Conservation (phyloP, 2,113 vertebrate species). For the Anseranas semipalmata region DNA sequence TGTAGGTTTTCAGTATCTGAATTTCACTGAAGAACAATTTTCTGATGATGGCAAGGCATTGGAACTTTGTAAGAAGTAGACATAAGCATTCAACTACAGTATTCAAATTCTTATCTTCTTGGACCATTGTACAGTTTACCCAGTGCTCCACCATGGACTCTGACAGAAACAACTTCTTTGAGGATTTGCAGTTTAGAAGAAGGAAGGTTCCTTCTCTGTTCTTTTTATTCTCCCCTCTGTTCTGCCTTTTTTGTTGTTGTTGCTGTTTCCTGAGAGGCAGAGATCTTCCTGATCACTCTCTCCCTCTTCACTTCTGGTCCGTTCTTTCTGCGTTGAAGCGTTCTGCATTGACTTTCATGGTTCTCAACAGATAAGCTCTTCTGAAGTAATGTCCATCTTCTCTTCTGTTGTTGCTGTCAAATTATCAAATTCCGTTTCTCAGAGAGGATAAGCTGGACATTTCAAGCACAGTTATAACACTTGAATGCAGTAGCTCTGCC, state of each 20-base stretch:
- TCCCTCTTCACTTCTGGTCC: not conserved
- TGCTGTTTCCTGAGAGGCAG: not conserved
- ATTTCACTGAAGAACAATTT: not conserved
- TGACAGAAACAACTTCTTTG: not conserved
- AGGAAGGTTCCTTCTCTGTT: not conserved
- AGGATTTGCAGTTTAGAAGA: not conserved
- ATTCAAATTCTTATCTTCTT: not conserved
- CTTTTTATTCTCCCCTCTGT: not conserved
- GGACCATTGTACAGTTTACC: not conserved
- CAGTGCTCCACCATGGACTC: not conserved
- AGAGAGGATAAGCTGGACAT: not conserved
- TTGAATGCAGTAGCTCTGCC: not conserved
- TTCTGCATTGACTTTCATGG: not conserved
- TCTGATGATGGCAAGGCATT: not conserved
- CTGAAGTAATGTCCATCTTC: not conserved
- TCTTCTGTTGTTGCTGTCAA: not conserved
- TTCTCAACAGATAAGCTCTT: not conserved
- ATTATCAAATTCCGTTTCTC: not conserved
- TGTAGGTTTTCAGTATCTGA: not conserved
- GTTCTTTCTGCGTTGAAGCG: not conserved
- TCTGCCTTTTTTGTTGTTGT: not conserved
- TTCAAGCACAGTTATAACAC: not conserved
- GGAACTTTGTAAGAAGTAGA: not conserved
- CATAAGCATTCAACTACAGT: accelerated
- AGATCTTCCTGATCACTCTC: not conserved